Evolutionary conservation across 2,113 vertebrate species (phyloP), one percentile per base, ranked within the genome.

Genomic region (Sorex fumeus): DNA sequence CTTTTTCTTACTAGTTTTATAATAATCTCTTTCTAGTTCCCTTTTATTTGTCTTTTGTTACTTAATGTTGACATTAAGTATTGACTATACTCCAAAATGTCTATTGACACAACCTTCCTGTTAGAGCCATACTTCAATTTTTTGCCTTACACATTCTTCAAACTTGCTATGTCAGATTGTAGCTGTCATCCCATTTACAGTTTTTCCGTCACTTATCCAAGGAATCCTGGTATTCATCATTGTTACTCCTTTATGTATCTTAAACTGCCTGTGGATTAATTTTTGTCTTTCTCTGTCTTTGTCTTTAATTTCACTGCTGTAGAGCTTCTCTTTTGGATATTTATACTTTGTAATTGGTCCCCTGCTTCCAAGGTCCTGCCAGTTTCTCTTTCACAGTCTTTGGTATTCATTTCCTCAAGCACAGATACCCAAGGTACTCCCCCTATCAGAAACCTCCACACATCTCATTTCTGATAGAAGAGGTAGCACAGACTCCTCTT

Each of bases 21-120:
- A 25, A 27, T 69, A 12, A 74, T 88, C 87, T 83, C 28, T 84
- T 88, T 25, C 60, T 82, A 10, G 23, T 90, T 34, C 32, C 12
- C n/a, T 88, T 74, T 40, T 57, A 21, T 87, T 64, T 70, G 9
- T 53, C 25, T 90, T 60, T 81, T 60, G 50, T 69, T 57, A 50
- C n/a, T 62, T 88, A 25, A 50, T 95, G 19, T 57, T 40, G 28
- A 60, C 57, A 23, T 60, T 60, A 21, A 60, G 1, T 36, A 18
- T 53, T 27, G 67, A 23, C 27, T 50, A 0, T 92, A 75, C 45
- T 62, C 60, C 74, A 36, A 79, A 57, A n/a, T 88, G 53, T 36
- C n/a, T 80, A 8, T 19, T 27, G 75, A 62, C n/a, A 3, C 13
- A 86, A 32, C 18, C 23, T 62, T 78, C 30, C 79, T 27, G 0